Evolutionary conservation across 2,797 vertebrate genomes (phyloP), one percentile per base, ranked within the genome.

Genomic region (Microcaecilia unicolor): DNA sequence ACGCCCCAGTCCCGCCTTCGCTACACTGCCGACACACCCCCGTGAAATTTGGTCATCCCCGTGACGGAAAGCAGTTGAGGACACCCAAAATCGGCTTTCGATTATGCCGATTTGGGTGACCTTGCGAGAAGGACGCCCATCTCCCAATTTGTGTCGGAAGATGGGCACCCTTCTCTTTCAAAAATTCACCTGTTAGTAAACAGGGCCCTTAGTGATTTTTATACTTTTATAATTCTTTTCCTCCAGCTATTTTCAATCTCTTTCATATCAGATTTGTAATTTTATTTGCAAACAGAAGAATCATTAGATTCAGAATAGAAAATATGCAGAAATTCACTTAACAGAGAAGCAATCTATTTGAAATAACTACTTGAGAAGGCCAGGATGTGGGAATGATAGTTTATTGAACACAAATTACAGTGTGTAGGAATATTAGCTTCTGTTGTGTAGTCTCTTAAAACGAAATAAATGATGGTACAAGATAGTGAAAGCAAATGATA

Each of bases 361-460:
- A 22, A 15, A 16, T 9, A 22, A 24, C 34, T 27, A 47, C 8
- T 41, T 23, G 7, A 26, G 2, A 28, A 21, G 31, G 2, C n/a
- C 7, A 26, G 5, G 27, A 51, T 46, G 18, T 1, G 30, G 14
- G 44, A 44, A 10, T 6, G 14, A 22, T 15, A 32, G 20, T 11
- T 21, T 32, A 3, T 2, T 27, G 22, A 42, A 32, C 8, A 3
- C 6, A 42, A 31, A 55, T 3, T 34, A 53, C 7, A 22, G 20
- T 0, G 24, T 13, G 6, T 38, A 41, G 37, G 37, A 33, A 13
- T 19, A 5, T 2, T 9, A 37, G 0, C 6, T 19, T 35, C 23
- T 34, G 8, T 14, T 18, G 15, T 15, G 26, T 25, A 15, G 16
- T 6, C 15, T n/a, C 5, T 25, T 0, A 0, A 39, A 9, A 29